phyloP scores from a whole-genome alignment of 23 tunicate genomes.

The Aplidium turbinatum region DNA sequence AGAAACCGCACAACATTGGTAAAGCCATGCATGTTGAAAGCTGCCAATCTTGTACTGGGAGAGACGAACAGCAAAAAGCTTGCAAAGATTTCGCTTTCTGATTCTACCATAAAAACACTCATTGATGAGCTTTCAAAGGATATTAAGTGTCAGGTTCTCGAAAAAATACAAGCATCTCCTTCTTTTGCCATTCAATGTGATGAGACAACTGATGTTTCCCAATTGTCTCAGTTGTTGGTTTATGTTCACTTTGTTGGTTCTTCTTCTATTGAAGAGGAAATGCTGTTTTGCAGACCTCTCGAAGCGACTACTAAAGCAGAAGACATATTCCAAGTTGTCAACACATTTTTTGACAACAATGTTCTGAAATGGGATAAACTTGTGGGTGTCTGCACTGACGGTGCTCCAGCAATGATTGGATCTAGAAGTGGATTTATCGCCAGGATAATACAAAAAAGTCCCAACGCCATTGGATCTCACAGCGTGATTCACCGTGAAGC shows the following conservation, averaged over 20 bases:
- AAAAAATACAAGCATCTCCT: slow-evolving; percentile 27
- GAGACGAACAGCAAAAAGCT: slow-evolving; percentile 27
- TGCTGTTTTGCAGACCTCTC: slow-evolving; percentile 49
- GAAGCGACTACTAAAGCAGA: slow-evolving; percentile 58
- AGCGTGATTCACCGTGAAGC: slow-evolving; percentile 43
- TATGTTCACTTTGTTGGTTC: slow-evolving; percentile 45
- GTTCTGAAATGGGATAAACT: slow-evolving; percentile 60
- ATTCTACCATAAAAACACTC: slow-evolving; percentile 44
- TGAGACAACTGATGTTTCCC: slow-evolving; percentile 60
- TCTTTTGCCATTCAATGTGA: slow-evolving; percentile 55
- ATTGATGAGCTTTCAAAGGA: slow-evolving; percentile 54
- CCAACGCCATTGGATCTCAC: slow-evolving; percentile 51
- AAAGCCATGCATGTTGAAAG: slow-evolving; percentile 49
- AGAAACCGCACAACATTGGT: slow-evolving; percentile 59
- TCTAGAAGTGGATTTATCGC: too few relatives aligned
- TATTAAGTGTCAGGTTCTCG: slow-evolving; percentile 36
- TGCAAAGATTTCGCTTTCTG: slow-evolving; percentile 38
- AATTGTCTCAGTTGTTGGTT: slow-evolving; percentile 46
- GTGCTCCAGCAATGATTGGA: slow-evolving; percentile 65
- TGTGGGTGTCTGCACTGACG: slow-evolving; percentile 65
- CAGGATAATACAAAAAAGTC: slow-evolving; percentile 47
- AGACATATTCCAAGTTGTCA: slow-evolving; percentile 35
- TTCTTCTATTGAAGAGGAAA: slow-evolving; percentile 42
- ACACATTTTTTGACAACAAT: slow-evolving; percentile 33
- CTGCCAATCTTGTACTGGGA: slow-evolving; percentile 34